Evolutionary conservation across 2,797 vertebrate genomes (phyloP), one percentile per base, ranked within the genome.

Genomic region (Urophycis tenuis): DNA sequence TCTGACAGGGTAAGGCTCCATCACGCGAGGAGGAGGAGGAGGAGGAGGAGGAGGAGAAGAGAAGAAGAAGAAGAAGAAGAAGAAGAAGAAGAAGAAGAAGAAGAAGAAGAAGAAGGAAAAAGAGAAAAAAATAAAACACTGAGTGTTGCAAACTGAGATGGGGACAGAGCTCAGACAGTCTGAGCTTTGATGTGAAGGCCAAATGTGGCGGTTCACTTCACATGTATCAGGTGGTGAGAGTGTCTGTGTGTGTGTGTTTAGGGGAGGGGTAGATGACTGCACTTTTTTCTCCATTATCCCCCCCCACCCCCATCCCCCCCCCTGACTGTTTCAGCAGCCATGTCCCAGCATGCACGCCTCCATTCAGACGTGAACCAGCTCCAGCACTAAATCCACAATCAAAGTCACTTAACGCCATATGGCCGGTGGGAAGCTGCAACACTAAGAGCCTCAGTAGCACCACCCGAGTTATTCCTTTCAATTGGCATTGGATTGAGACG

Each of bases 201-300:
- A 81, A 89, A 85, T 84, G 88, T 80, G 80, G 83, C 84, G 67
- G 85, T 94, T 93, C 94, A 93, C 95, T 95, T 93, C 92, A 93
- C 92, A 92, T 93, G 94, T 94, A 94, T 93, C 86, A 89, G 90
- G 92, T 90, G 83, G 89, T 95, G 32, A 10, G 69, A 32, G 69
- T 71, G 25, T 67, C n/a, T 0, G 60, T 64, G 60, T 29, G 60
- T 64, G 60, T 29, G 45, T 2, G 60, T 64, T 11, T 67, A 14
- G 10, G 60, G 25, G 60, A 67, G 10, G 60, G 60, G 60, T 29
- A 60, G 53, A 60, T 93, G 92, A 92, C 92, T 96, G 93, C 94
- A 95, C 93, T 95, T 94, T 95, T 60, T 60, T 60, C 49, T 22
- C 49, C 49, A 60, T 60, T 60, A 60, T n/a, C 53, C 9, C 8